Evolutionary conservation across 2,797 vertebrate genomes (phyloP).

Genomic region (Poecilia gillii): DNA sequence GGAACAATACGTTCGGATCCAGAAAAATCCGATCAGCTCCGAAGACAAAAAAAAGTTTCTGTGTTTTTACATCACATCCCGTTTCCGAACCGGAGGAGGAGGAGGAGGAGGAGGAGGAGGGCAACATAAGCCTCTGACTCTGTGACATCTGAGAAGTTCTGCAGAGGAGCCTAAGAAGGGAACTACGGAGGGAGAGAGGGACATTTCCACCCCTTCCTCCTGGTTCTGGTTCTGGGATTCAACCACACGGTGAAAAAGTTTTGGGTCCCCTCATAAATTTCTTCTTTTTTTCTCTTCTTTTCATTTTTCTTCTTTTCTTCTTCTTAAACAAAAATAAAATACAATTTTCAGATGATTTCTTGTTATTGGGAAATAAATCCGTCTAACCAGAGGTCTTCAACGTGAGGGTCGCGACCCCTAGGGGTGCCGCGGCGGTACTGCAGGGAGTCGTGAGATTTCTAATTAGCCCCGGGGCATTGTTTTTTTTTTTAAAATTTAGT

Average conservation of each 20-base stretch:
- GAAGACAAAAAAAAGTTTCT: constrained; percentile 24
- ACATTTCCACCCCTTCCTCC: background rate
- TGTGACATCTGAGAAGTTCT: constrained; percentile 47
- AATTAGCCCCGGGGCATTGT: too few relatives aligned
- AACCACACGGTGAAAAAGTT: background rate
- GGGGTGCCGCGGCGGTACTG: too few relatives aligned
- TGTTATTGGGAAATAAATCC: background rate
- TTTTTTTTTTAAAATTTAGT: too few relatives aligned
- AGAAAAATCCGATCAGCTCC: constrained; percentile 23
- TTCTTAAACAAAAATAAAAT: background rate
- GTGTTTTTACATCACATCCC: constrained; percentile 75
- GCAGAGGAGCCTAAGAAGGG: constrained; percentile 11
- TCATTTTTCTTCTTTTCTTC: background rate
- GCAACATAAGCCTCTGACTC: constrained; percentile 34
- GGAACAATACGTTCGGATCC: background rate
- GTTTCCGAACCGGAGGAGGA: constrained; percentile 58
- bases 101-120: constrained; percentile 41
- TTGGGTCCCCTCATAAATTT: background rate
- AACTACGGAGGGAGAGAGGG: background rate
- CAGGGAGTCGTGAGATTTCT: too few relatives aligned
- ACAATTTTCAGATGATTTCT: background rate
- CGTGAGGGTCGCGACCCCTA: too few relatives aligned
- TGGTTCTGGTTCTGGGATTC: background rate
- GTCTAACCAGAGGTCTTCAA: too few relatives aligned
- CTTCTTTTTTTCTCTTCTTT: background rate